Base-by-base conservation (phyloP, 2,113 vertebrate species). In the Antennarius striatus region DNA sequence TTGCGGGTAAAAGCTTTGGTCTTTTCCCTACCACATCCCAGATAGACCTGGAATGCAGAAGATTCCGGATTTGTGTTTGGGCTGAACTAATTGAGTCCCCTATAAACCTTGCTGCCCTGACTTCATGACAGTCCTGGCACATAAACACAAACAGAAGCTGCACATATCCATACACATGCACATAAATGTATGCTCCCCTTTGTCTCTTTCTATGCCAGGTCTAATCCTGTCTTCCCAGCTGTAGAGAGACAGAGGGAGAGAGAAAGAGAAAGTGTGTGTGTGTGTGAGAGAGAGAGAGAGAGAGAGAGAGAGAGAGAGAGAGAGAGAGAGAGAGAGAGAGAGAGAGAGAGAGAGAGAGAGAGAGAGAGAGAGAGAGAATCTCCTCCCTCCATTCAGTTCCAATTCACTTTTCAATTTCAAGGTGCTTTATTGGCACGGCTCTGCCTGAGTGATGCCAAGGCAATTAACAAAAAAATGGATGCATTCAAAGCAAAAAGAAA, bases 381-480 rank as follows among this genome's bases (percentile, higher is more conserved):
- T 84, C 85, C 76, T 86, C 86, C 84, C 82, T 86, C 80, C 62
- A 81, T 91, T 90, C 82, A 82, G 80, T 86, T 88, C 81, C 88
- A 91, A 90, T 91, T 91, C 90, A 89, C 84, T 89, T 91, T 91
- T 90, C 88, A 90, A 92, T 91, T 92, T 91, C 91, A 92, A 92
- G 90, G 88, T 91, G 85, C 86, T 90, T 91, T 87, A 89, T 86
- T 90, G 89, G 90, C 86, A 84, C 68, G 54, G 78, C 70, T 73
- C 68, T 83, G 77, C 79, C 68, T 61, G 56, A 70, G 71, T 16
- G 42, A 71, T 88, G 90, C 89, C 91, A 92, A 88, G 80, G 82
- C 83, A 90, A 90, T 91, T 90, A 89, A 79, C 74, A 79, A 81
- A 81, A 87, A 80, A 80, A 63, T 16, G 42, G 63, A 17, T 39